Base-by-base conservation (phyloP, 2,888 invertebrate genomes). In the Cataglyphis rosenhaueri region DNA sequence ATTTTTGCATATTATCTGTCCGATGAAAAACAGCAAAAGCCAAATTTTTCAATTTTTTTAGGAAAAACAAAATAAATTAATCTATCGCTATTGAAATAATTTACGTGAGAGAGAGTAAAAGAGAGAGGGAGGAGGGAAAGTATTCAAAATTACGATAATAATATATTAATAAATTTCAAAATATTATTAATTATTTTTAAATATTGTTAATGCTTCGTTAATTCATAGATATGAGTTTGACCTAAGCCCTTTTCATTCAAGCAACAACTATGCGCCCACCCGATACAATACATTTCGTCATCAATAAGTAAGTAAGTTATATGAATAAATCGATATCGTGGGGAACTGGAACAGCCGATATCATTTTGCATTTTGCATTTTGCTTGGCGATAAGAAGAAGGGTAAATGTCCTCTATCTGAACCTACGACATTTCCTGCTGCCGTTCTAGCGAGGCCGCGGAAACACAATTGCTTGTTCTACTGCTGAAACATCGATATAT, bases 401-500 rank as follows among this genome's bases (percentile, higher is more conserved):
- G 74, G 74, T 75, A 75, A 75, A 75, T 75, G 64, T 75, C 74
- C 62, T 48, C 74, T 52, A 75, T 62, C 74, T 32, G 62, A 62
- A 64, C 25, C 74, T 32, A 74, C 44, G 48, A 52, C 48, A 64
- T 75, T 75, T 75, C 18, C 64, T 48, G 74, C 48, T 48, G 35
- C 35, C 70, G 35, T 29, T 70, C 15, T 57, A 21, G 21, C 21
- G 38, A 71, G 25, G 57, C 38, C 71, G 21, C 64, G 18, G 64
- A 62, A 52, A 74, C 18, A 48, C 35, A 35, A 75, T 75, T 62
- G 44, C 74, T 35, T 21, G 74, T 62, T 74, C 44, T 21, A 61
- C 41, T 61, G 44, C 44, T 6, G n/a, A 25, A 44, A 57, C 48
- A 61, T 61, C 15, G 48, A 21, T 10, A 64, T 32, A 25, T 25